Evolutionary conservation across 2,888 invertebrate genomes (phyloP).

Genomic region (Synergus umbraculus): DNA sequence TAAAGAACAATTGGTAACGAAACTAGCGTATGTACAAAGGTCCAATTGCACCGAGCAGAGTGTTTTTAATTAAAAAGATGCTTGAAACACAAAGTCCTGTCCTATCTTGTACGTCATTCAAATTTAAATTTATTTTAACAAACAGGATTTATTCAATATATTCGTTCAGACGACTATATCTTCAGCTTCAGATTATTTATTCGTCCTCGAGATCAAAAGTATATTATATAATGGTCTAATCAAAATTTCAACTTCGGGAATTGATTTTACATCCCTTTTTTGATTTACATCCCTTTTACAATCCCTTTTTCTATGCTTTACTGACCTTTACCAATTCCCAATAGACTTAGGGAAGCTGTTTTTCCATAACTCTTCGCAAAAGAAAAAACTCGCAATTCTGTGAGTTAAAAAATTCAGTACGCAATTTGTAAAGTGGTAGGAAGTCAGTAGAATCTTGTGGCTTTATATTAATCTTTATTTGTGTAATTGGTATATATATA

Average conservation of each 20-base stretch:
- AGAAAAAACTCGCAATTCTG: too few relatives aligned
- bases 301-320: neutral
- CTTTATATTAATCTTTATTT: neutral
- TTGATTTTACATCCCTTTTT: neutral
- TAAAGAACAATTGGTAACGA: conserved; percentile 22
- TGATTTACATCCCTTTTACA: too few relatives aligned
- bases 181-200: too few relatives aligned
- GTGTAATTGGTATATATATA: too few relatives aligned
- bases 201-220: too few relatives aligned
- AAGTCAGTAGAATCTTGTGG: conserved; percentile 3
- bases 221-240: neutral
- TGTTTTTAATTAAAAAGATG: neutral
- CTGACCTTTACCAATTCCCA: neutral
- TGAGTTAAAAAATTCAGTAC: conserved; percentile 46
- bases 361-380: neutral
- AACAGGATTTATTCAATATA: too few relatives aligned
- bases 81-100: too few relatives aligned
- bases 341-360: neutral
- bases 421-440: conserved; percentile 45
- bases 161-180: too few relatives aligned
- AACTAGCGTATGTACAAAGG: conserved; percentile 1
- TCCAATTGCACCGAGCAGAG: neutral
- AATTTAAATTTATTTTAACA: too few relatives aligned
- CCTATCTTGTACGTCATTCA: too few relatives aligned
- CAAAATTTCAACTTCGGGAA: neutral